Evolutionary conservation across 2,888 invertebrate genomes (phyloP), one percentile per base, ranked within the genome.

Genomic region (Erebia aethiops): DNA sequence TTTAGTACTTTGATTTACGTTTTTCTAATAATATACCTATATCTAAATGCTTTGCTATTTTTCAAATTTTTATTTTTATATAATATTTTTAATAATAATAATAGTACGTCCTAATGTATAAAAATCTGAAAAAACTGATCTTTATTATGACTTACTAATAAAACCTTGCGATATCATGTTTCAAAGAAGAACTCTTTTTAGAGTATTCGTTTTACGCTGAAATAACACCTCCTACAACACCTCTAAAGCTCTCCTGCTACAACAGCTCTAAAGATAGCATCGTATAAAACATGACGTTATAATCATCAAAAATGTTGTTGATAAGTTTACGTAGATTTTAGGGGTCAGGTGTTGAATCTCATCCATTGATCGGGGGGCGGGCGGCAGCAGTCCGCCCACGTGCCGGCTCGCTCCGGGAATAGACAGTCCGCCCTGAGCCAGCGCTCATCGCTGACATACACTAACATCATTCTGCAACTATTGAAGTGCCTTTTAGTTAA

Each of bases 351-450:
- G 86, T 90, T 88, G 82, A 83, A 87, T 90, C 87, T 87, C 87
- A 84, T 82, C 87, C 91, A 91, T 91, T 90, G 91, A 91, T 89
- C 89, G 89, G 87, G 87, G 84, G 84, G 82, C 81, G 84, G 81
- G 81, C 76, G 82, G 78, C 83, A 63, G 73, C 62, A 54, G 58
- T 60, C 77, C 86, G 85, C 90, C 92, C 92, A 92, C 92, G 92
- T 91, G 92, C 82, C 85, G 83, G 86, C 87, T 87, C 84, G 80
- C 75, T 84, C 90, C 86, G 85, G 88, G 90, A 93, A 93, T 93
- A 93, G 91, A 85, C 90, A 92, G 92, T 92, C 84, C 78, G 86
- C 85, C 83, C 84, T 85, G 88, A 82, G 84, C 87, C 81, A 81
- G 84, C 80, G 86, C 75, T 80, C 83, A 70, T 74, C 76, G 79